Conservation (phyloP, 1,140 invertebrate species). For the Hyposmocoma kahamanoa region DNA sequence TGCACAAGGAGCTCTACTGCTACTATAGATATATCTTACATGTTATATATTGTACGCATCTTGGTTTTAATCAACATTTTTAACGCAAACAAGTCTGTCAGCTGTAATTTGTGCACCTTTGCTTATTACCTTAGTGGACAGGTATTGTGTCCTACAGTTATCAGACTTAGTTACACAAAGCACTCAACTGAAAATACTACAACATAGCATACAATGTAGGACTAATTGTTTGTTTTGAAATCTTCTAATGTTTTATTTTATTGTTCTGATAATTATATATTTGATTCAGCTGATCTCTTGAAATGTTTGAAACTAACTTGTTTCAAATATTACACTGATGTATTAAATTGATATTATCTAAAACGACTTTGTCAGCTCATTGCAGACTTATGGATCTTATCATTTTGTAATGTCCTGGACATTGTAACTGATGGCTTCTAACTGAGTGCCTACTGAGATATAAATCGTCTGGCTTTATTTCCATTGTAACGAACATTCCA, state of each 20-base stretch:
- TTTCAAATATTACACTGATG: neutral
- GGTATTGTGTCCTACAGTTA: conserved; percentile 33
- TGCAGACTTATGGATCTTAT: conserved; percentile 11
- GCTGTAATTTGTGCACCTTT: too few relatives aligned
- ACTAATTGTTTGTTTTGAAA: too few relatives aligned
- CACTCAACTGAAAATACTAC: too few relatives aligned
- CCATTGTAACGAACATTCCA: conserved; percentile 14
- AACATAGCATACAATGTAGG: too few relatives aligned
- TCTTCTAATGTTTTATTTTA: too few relatives aligned
- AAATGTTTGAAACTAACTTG: neutral
- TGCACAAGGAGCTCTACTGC: too few relatives aligned
- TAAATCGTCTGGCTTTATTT: conserved; percentile 25
- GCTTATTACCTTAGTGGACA: conserved; percentile 37
- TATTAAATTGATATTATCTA: too few relatives aligned
- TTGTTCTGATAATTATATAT: conserved; percentile 2
- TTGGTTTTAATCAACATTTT: too few relatives aligned
- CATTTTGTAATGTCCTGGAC: conserved; percentile 33
- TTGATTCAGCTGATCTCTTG: neutral
- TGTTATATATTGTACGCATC: too few relatives aligned
- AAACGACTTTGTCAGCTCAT: neutral
- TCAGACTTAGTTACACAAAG: conserved; percentile 31
- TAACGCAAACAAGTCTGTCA: too few relatives aligned
- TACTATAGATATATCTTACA: too few relatives aligned
- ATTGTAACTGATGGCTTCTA: conserved; percentile 26
- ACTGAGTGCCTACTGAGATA: conserved; percentile 30